Evolutionary conservation across 2,113 vertebrate species (phyloP).

Genomic region (Prochilodus magdalenae): DNA sequence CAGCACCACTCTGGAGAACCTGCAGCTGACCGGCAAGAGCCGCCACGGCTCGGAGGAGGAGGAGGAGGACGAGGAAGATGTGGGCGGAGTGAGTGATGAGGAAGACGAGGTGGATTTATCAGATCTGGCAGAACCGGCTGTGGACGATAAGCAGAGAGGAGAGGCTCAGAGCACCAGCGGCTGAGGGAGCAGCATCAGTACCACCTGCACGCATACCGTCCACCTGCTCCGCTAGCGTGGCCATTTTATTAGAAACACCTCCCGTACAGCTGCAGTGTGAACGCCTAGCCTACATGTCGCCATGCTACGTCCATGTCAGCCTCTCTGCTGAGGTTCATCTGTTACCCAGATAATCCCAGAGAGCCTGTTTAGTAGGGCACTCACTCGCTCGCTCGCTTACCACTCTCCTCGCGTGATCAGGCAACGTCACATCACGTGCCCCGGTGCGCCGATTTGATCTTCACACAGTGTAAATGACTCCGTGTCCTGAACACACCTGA

Average conservation of each 20-base stretch:
- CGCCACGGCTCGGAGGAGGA: constrained; percentile 89
- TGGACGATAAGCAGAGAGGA: constrained; percentile 60
- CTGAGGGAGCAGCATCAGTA: constrained; percentile 53
- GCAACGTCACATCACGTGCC: too few relatives aligned
- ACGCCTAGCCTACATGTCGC: too few relatives aligned
- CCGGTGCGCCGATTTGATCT: too few relatives aligned
- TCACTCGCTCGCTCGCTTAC: too few relatives aligned
- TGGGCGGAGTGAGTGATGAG: constrained; percentile 78
- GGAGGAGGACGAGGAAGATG: constrained; percentile 84
- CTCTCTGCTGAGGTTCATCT: too few relatives aligned
- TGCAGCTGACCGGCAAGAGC: constrained; percentile 89
- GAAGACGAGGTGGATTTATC: constrained; percentile 83
- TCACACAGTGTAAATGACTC: too few relatives aligned
- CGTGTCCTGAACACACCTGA: too few relatives aligned
- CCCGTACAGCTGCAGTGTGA: too few relatives aligned
- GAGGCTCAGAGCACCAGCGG: constrained; percentile 61
- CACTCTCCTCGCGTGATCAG: too few relatives aligned
- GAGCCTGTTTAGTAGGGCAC: too few relatives aligned
- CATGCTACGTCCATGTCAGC: too few relatives aligned
- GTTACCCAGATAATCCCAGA: too few relatives aligned
- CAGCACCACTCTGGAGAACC: constrained; percentile 94
- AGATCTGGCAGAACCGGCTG: constrained; percentile 73
- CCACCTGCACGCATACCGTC: constrained; percentile 38
- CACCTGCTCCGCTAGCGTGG: constrained; percentile 30
- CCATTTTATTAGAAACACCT: not conserved